Evolutionary conservation across 2,113 vertebrate genomes (phyloP), one percentile per base, ranked within the genome.

Genomic region (Symphodus melops): DNA sequence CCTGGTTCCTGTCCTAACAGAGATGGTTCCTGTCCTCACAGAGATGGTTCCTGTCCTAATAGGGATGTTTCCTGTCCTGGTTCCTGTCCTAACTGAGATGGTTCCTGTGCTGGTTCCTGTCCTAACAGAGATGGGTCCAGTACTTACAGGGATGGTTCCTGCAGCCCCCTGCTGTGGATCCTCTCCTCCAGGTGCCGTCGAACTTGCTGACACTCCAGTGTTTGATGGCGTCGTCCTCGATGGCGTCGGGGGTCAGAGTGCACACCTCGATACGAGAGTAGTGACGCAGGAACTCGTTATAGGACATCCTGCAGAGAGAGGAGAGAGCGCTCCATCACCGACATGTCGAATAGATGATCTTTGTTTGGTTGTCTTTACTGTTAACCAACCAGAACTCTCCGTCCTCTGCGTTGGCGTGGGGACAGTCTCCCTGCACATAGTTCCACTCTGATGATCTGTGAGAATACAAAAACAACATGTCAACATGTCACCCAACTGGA

Each of bases 261-360:
- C 96, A 98, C 86, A 99, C 96, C 86, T 99, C 98, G 41, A 99
- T 80, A 9, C 97, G 95, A 7, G 96, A 97, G 72, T 97, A 99
- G 69, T 99, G 92, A 21, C 93, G 92, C 80, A 94, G 63, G 87
- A 99, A 99, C 14, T 99, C 97, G 0, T 51, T 86, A 82, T 94
- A 97, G 0, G 97, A 95, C 97, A 99, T 99, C 97, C 97, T 98
- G 91, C 8, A 53, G 25, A 83, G 64, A 69, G 0, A 58, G 21
- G 41, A 68, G 10, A 5, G 9, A 68, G 16, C 1, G 52, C 19
- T 75, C 28, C 19, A 56, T 7, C 11, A 19, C 55, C 55, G 3
- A 12, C n/a, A 53, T 12, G n/a, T n/a, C n/a, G n/a, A 25, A 25
- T 25, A 25, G 25, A 25, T 25, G 2, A 25, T 25, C 25, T 25